Evolutionary conservation across 2,113 vertebrate species (phyloP).

Genomic region (Halichoerus grypus): DNA sequence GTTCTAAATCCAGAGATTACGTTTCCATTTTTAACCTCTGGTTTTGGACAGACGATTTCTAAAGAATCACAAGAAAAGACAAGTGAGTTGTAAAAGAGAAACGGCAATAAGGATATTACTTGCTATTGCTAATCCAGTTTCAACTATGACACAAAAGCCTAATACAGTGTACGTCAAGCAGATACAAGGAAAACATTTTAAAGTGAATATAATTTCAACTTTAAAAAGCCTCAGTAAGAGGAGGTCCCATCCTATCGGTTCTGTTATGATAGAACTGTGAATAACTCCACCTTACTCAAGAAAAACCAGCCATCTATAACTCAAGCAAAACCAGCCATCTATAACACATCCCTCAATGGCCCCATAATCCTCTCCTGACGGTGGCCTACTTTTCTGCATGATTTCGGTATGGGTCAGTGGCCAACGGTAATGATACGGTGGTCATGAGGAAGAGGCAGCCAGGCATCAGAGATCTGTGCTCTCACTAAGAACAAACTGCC

Average conservation of each 20-base stretch:
- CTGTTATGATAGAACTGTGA: neutral
- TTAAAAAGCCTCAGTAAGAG: neutral
- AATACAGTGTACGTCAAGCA: neutral
- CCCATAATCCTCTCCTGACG: neutral
- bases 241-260: neutral
- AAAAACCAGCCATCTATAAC: neutral
- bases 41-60: slow-evolving; percentile 77
- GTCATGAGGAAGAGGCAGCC: neutral
- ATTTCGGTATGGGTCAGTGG: neutral
- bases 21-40: slow-evolving; percentile 52
- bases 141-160: neutral
- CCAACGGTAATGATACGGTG: neutral
- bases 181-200: neutral
- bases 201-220: neutral
- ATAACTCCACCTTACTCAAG: neutral
- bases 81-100: neutral
- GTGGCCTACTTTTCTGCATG: neutral
- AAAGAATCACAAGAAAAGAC: slow-evolving; percentile 31
- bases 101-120: accelerated
- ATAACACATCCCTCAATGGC: neutral
- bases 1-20: slow-evolving; percentile 39
- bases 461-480: neutral
- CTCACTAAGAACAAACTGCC: neutral
- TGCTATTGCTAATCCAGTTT: neutral
- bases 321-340: no score